Percentiles rank a stretch among this genome's conserved stretches.
Evolutionary conservation across 1,140 invertebrate species (phyloP).

Genomic region (Orius laevigatus): DNA sequence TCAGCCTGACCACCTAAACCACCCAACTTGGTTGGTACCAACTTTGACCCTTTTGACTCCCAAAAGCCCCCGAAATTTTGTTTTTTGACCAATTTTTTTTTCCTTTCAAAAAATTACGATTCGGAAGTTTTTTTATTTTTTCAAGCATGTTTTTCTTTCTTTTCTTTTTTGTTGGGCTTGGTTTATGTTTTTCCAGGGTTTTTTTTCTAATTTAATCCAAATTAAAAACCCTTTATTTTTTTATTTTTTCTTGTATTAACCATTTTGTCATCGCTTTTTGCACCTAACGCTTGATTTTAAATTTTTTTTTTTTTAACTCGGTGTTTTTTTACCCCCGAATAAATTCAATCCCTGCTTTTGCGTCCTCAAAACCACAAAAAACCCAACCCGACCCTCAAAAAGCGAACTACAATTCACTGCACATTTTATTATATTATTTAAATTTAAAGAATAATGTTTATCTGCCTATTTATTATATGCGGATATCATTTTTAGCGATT

Average conservation of each 20-base stretch:
- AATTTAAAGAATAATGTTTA: background rate
- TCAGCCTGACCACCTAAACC: no score
- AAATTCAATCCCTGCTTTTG: slow-evolving; percentile 1
- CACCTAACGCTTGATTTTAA: no score
- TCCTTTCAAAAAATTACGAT: no score
- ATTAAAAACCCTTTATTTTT: slow-evolving; percentile 8
- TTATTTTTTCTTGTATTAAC: background rate
- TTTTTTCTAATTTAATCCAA: background rate
- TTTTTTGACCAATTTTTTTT: no score
- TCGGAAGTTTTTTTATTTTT: slow-evolving; percentile 4
- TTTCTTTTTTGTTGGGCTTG: background rate
- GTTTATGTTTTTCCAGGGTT: background rate
- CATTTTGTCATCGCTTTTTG: no score
- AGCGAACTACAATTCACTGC: slow-evolving; percentile 9
- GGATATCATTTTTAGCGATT: background rate
- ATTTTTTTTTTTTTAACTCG: background rate
- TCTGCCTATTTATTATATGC: background rate
- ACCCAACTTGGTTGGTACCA: no score
- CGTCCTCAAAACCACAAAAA: background rate
- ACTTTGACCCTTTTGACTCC: no score
- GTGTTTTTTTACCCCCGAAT: background rate
- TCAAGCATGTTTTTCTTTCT: slow-evolving; percentile 9
- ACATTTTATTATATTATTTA: slow-evolving; percentile 7
- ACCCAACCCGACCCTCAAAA: background rate
- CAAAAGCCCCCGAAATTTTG: no score